Base-by-base conservation (phyloP, 2,888 invertebrate genomes). In the Gonocerus acuteangulatus region DNA sequence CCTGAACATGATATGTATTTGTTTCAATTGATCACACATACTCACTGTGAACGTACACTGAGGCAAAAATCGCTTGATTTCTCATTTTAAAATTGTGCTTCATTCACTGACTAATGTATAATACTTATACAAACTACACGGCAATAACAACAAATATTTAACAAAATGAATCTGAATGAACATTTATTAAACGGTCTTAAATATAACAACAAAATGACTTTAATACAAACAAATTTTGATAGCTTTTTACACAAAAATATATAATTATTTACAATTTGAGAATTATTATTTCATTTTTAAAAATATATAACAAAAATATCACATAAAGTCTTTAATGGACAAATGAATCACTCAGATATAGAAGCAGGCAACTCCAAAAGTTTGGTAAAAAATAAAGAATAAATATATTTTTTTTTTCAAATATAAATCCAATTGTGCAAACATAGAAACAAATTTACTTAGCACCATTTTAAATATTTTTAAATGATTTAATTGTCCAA, bases 1-100 rank as follows among this genome's bases (percentile, higher is more conserved):
- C 47, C 61, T 60, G 42, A 49, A 63, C 57, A 63, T 63, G 63
- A 63, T 63, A 63, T 63, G 63, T 63, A 63, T 63, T 51, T 49
- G 63, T 63, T 63, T 57, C 63, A 63, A 60, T 61, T 39, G 60
- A 63, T 63, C 63, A 63, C 63, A 63, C 60, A 54, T 54, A 21
- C 42, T 54, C 54, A 42, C 36, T 54, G 15, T 39, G 9, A 42
- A 51, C 19, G 11, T 51, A 36, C 18, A 34, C 19, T 34, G 6
- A 51, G 7, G 11, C 32, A 32, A 32, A 32, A 9, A 39, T 15
- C 39, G n/a, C 39, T n/a, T 39, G 27, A 27, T 27, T 27, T 27
- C 27, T 39, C n/a, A 39, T 11, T n/a, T 39, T 39, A n/a, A 11
- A 39, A 39, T 9, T 39, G 39, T 39, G 39, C 39, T 15, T 39